Percentiles rank a stretch among this genome's conserved stretches.
phyloP scores from a whole-genome alignment of 2,888 invertebrate genomes.

The Thysanoteuthis rhombus region DNA sequence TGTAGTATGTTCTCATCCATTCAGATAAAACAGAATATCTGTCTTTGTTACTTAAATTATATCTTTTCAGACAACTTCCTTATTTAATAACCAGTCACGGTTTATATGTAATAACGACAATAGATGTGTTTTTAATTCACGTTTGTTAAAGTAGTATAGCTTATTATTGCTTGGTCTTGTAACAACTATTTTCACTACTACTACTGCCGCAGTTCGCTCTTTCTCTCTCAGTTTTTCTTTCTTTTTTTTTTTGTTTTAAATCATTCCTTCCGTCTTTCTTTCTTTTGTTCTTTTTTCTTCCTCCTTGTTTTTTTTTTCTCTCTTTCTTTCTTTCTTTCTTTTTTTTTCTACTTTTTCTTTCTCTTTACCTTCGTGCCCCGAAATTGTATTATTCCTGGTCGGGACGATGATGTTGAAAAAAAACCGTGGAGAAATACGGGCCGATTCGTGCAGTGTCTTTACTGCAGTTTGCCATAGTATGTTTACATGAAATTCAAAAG shows the following conservation, averaged over 20 bases:
- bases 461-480: not conserved
- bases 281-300: not conserved
- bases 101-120: too few relatives aligned
- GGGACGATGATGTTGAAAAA: not conserved
- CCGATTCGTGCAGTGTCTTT: not conserved
- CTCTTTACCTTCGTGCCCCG: not conserved
- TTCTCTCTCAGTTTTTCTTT: not conserved
- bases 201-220: not conserved
- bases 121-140: not conserved
- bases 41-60: too few relatives aligned
- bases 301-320: not conserved
- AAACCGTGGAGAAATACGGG: not conserved
- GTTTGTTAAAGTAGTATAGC: not conserved
- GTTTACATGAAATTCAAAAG: not conserved
- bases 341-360: not conserved
- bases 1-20: too few relatives aligned
- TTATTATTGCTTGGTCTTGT: not conserved
- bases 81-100: too few relatives aligned
- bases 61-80: too few relatives aligned
- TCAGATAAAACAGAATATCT: too few relatives aligned
- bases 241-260: not conserved
- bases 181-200: not conserved
- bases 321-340: not conserved
- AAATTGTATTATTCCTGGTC: constrained; percentile 12
- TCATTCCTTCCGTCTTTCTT: not conserved